These are phyloP conservation scores for Thamnophis sirtalis DNA, from an alignment of 2,113 vertebrate genomes.

Conservation along the genomic window DNA sequence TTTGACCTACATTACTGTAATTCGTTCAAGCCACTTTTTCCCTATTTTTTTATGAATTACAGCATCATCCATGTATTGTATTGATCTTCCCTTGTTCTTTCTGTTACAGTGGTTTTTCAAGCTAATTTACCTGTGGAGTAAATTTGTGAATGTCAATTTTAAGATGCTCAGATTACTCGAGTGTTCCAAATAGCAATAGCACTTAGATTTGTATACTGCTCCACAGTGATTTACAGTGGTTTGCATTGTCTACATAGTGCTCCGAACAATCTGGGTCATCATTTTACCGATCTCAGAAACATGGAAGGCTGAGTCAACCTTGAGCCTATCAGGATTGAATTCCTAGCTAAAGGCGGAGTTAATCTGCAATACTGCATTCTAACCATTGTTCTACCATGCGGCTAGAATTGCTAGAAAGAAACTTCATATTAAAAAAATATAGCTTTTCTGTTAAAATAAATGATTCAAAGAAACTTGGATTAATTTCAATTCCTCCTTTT, in stretches of 20 bases:
- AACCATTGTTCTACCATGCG: neutral
- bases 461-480: neutral
- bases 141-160: neutral
- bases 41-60: neutral
- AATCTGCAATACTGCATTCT: neutral
- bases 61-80: neutral
- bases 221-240: neutral
- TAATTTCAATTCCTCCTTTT: neutral
- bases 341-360: neutral
- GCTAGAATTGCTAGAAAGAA: neutral
- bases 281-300: neutral
- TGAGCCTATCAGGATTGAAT: neutral
- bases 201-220: neutral
- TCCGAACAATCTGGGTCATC: neutral
- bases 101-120: neutral
- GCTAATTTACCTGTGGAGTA: neutral
- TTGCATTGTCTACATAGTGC: neutral
- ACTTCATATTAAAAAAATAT: neutral
- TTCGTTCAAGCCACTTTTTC: neutral
- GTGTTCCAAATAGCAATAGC: neutral
- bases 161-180: neutral
- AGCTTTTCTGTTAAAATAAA: neutral
- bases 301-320: neutral
- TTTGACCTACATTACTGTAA: neutral
- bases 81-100: neutral